Evolutionary conservation across 2,113 vertebrate genomes (phyloP), one percentile per base, ranked within the genome.

Genomic region (Anolis carolinensis): DNA sequence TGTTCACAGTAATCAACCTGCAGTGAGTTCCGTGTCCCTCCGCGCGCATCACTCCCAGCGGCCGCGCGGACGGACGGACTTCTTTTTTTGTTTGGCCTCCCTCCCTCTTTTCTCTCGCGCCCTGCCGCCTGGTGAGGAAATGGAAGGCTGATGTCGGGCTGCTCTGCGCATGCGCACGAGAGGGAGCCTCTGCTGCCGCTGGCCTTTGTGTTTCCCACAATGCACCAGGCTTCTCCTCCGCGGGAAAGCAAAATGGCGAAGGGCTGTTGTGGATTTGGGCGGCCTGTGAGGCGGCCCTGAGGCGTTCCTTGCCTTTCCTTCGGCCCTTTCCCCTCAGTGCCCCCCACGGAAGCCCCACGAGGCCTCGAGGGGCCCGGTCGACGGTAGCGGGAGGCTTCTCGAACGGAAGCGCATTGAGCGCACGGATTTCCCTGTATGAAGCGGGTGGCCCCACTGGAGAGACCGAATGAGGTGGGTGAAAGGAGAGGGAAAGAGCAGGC

Each of bases 181-280:
- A 9, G 86, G n/a, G 6, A 63, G n/a, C 73, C 5, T 82, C 52
- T 25, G 83, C 13, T 14, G 23, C 48, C 8, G 65, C 34, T 50
- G 59, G 34, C 63, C 84, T 92, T 92, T 94, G 91, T 93, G 81
- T 71, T 95, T 97, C 97, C 97, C 97, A 98, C 67, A 97, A 98
- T 98, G 97, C 97, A 97, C 89, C 93, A 93, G 39, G 93, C 92
- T 1, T 83, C 93, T 92, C 95, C 95, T 96, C 97, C 97, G 97
- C 97, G 97, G 97, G 97, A 98, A 98, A 98, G 96, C 96, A 98
- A 98, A 98, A 98, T 98, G 97, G 97, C 97, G 97, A 97, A 96
- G 89, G 95, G 92, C 90, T 90, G 71, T 89, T 90, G 89, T 91
- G 87, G 82, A 87, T 89, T 88, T 72, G 86, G 90, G 89, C 82